Evolutionary conservation across 2,888 invertebrate species (phyloP), one percentile per base, ranked within the genome.

Genomic region (Hanleya hanleyi): DNA sequence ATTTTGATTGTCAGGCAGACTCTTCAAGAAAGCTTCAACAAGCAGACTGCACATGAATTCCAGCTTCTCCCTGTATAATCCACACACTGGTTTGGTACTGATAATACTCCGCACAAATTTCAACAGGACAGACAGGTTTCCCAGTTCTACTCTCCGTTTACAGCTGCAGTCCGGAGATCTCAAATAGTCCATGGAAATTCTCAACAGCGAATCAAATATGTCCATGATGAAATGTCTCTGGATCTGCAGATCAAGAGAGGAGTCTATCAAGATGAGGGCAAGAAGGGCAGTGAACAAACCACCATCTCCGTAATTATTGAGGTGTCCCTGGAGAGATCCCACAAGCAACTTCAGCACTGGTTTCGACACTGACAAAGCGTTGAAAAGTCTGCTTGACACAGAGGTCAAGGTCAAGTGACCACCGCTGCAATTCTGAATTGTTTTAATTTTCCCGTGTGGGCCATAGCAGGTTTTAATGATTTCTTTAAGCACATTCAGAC

Each of bases 321-420:
- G 64, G 69, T 88, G 88, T 65, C 82, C 79, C 64, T 84, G 82
- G 50, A 84, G 80, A 61, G 85, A 75, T 15, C 81, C 71, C 9
- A 80, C 75, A 26, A 88, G 67, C 41, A 89, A 77, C 67, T 83
- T 79, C 35, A 86, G 70, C 12, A 85, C 76, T 29, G 87, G 86
- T 33, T 80, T 82, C 18, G 83, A 78, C 3, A 86, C 36, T 3
- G 84, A 80, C 70, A 87, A 66, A 12, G 77, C 51, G 4, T 67
- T 61, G 2, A 88, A 74, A 15, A 88, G 78, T 5, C 87, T 78
- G 35, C 71, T 49, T 33, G 84, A 85, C 5, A 80, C 70, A 15
- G 86, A 83, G 12, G 88, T 87, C 67, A 87, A 67, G 0, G 83
- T 85, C 50, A 85, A 51, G 65, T 84, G 85, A 36, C 88, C 88